Base-by-base conservation (phyloP, 2,888 invertebrate species). In the Hipparchia sbordonii region DNA sequence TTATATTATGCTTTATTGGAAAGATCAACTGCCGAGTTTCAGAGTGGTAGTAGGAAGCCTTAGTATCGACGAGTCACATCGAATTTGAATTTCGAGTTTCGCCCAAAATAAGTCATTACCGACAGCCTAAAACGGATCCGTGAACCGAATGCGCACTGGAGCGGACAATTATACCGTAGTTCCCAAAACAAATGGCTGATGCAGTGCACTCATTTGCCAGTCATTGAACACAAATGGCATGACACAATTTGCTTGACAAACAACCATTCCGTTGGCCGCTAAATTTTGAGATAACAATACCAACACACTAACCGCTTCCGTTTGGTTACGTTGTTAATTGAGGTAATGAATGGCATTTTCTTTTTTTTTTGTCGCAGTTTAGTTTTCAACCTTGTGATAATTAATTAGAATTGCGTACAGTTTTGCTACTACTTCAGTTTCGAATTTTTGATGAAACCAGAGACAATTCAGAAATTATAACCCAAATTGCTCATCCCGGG, bases 191-290 rank as follows among this genome's bases (percentile, higher is more conserved):
- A 74, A 74, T 72, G 70, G 68, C 54, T 60, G 61, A 69, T 61
- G 52, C 12, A 65, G 62, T 51, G 52, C 60, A 56, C 68, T 75
- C 68, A 74, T 77, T 77, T 74, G 71, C 71, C 72, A 67, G 71
- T 72, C 72, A 72, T 76, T 74, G 69, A 74, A 60, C 71, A 72
- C 77, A 62, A 75, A 75, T 71, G 70, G 67, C 51, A 61, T 54
- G 72, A 68, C 73, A 74, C 71, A 66, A 74, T 62, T 51, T 57
- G 66, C 72, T 71, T 72, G 67, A 74, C 72, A 69, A 65, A 51
- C 48, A 56, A 13, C n/a, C 39, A 46, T 73, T 75, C 72, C 68
- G 74, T 68, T 65, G 66, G 23, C 51, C 65, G 72, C 54, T 66
- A 72, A 65, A 69, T 13, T 72, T 67, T 54, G 52, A 66, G 61